Evolutionary conservation across 2,888 invertebrate genomes (phyloP), one percentile per base, ranked within the genome.

Genomic region (Laothoe populi): DNA sequence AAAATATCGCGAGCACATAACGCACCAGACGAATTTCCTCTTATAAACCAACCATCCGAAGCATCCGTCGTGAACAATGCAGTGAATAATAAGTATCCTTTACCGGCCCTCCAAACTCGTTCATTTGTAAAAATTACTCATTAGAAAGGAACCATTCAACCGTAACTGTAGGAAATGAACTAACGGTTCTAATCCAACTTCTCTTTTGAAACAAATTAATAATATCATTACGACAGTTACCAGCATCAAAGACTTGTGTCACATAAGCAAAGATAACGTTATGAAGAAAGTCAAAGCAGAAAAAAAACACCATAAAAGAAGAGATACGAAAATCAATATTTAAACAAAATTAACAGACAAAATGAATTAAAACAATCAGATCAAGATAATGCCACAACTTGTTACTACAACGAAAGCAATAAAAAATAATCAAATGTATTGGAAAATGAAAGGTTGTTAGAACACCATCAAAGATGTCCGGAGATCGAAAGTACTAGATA

Each of bases 401-500:
- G 53, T 35, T 19, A 53, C 53, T 19, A 19, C 19, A 53, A 53
- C 16, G 16, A 53, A 16, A 35, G 35, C 11, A 35, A 53, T 19
- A 31, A 35, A 48, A 23, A 48, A 48, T 38, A 38, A 53, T 11
- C 11, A 53, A 53, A 53, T 53, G 53, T 19, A 53, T 53, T 53
- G 53, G 31, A 53, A 53, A 53, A 31, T 10, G 16, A 19, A 35
- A 53, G 10, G 31, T 53, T 49, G 24, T 53, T 49, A 16, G 26
- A 53, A 53, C 19, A 53, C 53, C 35, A 53, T 35, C 53, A 35
- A 35, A 35, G 19, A 31, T 10, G 35, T 53, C 53, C 69, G 61
- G 57, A 69, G 82, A 83, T 86, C 73, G 79, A 78, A 82, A 80
- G 79, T 75, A 72, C 66, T 62, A 70, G 82, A 84, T 84, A 81